These are phyloP conservation scores for Drosophila dives DNA, from an alignment of 2,888 invertebrate genomes.

Conservation along the genomic window DNA sequence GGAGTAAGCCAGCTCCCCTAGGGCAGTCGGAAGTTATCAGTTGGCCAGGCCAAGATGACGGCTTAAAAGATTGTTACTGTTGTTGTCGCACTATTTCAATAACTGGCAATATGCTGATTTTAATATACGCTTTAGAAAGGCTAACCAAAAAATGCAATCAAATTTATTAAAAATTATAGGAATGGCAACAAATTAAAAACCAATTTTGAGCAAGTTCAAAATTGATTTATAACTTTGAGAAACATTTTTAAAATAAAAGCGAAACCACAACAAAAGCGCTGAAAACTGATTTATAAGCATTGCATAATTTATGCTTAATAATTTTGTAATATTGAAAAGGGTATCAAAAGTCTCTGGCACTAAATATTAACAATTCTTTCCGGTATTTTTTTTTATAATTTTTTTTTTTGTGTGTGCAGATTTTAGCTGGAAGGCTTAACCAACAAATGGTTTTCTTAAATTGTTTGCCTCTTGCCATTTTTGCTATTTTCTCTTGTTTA, in stretches of 20 bases:
- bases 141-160: neutral
- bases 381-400: constrained; percentile 5
- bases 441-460: constrained; percentile 76
- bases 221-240: neutral
- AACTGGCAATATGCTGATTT: constrained; percentile 18
- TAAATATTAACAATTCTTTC: neutral
- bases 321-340: neutral
- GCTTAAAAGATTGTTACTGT: constrained; percentile 65
- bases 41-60: constrained; percentile 54
- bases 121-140: neutral
- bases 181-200: neutral
- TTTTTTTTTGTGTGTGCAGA: neutral
- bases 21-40: constrained; percentile 70
- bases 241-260: neutral
- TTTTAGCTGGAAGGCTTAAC: constrained; percentile 52
- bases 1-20: neutral
- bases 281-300: neutral
- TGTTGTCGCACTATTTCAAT: constrained; percentile 32
- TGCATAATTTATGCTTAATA: neutral
- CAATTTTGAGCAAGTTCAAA: neutral
- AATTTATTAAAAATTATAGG: neutral
- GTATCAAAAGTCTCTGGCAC: neutral
- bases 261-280: neutral
- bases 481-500: constrained; percentile 54
- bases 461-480: constrained; percentile 70